Evolutionary conservation across 2,888 invertebrate species (phyloP).

Genomic region (Ceratothoa steindachneri): DNA sequence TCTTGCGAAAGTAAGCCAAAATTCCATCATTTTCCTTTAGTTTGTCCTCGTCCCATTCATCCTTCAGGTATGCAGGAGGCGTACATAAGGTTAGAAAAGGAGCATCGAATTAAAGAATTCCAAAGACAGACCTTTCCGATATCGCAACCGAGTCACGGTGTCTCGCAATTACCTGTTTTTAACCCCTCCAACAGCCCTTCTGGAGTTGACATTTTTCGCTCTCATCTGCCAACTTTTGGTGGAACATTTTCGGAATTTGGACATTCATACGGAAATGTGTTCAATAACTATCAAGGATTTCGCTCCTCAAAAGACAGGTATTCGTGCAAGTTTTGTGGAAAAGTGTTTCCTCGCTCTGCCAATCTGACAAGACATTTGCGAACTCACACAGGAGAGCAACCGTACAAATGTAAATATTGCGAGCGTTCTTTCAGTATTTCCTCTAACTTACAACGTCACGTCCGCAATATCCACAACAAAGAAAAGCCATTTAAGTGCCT

Average conservation of each 20-base stretch:
- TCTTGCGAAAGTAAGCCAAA: neutral
- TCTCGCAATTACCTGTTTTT: neutral
- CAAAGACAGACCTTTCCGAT: neutral
- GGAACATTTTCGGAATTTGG: neutral
- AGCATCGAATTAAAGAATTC: neutral
- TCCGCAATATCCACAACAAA: slow-evolving; percentile 98
- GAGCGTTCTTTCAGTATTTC: slow-evolving; percentile 98
- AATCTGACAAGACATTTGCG: slow-evolving; percentile 93
- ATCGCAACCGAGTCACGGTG: neutral
- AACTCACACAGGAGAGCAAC: slow-evolving; percentile 97
- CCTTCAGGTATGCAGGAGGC: slow-evolving; percentile 30
- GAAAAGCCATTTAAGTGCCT: slow-evolving; percentile 93
- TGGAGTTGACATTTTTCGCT: neutral
- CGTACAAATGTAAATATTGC: slow-evolving; percentile 98
- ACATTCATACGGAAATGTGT: neutral
- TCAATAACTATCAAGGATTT: neutral
- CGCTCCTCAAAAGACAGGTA: slow-evolving; percentile 53
- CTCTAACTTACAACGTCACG: slow-evolving; percentile 95
- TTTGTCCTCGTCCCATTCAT: slow-evolving; percentile 38
- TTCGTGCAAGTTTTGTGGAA: slow-evolving; percentile 95
- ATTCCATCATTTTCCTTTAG: slow-evolving; percentile 9
- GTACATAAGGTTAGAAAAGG: slow-evolving; percentile 23
- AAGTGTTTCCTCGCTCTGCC: slow-evolving; percentile 94
- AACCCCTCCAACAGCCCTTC: neutral
- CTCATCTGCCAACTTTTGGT: neutral